phyloP scores from a whole-genome alignment of 2,113 vertebrate genomes.

The Albula goreensis region DNA sequence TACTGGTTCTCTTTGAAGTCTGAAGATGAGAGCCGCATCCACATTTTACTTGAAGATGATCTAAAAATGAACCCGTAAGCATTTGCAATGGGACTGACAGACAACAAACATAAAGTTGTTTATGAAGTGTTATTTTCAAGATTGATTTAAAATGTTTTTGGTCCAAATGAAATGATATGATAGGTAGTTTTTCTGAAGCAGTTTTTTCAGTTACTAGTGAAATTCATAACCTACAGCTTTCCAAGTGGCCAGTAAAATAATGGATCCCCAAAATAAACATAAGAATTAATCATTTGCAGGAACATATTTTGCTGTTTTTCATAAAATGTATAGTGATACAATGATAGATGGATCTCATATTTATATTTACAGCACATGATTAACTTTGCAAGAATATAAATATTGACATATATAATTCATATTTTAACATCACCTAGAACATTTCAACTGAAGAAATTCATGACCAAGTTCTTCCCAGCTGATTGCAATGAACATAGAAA shows the following conservation, averaged over 20 bases:
- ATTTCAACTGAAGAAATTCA: no score
- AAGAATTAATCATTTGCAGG: neutral
- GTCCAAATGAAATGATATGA: neutral
- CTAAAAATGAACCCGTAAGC: slow-evolving; percentile 54
- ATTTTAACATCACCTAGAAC: no score
- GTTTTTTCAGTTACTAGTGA: neutral
- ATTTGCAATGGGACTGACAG: slow-evolving; percentile 54
- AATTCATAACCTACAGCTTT: neutral
- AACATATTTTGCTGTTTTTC: neutral
- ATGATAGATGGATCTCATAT: no score
- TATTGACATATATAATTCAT: no score
- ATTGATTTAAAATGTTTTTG: neutral
- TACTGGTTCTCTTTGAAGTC: slow-evolving; percentile 62
- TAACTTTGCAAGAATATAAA: no score
- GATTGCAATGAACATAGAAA: no score
- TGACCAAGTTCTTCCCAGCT: no score
- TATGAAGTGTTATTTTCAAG: slow-evolving; percentile 51
- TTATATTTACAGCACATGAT: no score
- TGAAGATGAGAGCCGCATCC: slow-evolving; percentile 62
- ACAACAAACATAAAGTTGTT: slow-evolving; percentile 57
- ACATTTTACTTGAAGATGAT: slow-evolving; percentile 65
- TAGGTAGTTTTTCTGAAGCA: neutral
- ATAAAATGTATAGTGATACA: neutral
- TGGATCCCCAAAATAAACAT: neutral
- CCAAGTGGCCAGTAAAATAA: neutral